These are phyloP conservation scores for Myotis lucifugus DNA, from an alignment of 2,113 vertebrate species.

Conservation along the genomic window DNA sequence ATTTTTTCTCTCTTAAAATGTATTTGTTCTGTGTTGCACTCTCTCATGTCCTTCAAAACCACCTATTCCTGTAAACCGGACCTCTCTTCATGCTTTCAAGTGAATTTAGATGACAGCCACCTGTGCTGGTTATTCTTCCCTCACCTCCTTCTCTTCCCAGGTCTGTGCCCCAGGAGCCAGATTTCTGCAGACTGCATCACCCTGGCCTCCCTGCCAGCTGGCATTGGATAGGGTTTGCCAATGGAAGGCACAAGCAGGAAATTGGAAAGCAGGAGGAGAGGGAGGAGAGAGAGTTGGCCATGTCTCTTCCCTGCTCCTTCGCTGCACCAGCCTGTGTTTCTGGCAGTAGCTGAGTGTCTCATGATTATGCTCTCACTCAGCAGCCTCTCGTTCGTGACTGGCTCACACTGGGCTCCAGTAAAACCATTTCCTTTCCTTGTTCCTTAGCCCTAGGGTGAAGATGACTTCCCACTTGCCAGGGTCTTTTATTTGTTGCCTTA, in stretches of 20 bases:
- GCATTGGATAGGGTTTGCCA: background rate
- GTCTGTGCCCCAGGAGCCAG: background rate
- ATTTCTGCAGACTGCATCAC: background rate
- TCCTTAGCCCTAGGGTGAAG: background rate
- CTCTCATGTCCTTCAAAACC: background rate
- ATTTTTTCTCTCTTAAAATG: background rate
- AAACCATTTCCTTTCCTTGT: background rate
- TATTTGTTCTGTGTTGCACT: background rate
- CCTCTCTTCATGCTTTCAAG: background rate
- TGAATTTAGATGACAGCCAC: background rate
- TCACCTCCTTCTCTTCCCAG: background rate
- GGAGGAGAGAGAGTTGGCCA: background rate
- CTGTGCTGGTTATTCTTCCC: background rate
- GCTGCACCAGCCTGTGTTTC: background rate
- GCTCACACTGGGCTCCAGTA: background rate
- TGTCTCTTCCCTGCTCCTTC: background rate
- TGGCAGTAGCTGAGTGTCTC: background rate
- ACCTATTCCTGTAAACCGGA: background rate
- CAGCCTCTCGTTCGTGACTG: background rate
- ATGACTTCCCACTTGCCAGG: background rate
- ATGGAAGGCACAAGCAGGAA: background rate
- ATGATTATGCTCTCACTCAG: background rate
- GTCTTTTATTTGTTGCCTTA: background rate
- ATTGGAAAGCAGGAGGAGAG: background rate
- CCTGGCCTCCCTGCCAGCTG: background rate